Evolutionary conservation across 2,888 invertebrate species (phyloP), one percentile per base, ranked within the genome.

Genomic region (Acleris literana): DNA sequence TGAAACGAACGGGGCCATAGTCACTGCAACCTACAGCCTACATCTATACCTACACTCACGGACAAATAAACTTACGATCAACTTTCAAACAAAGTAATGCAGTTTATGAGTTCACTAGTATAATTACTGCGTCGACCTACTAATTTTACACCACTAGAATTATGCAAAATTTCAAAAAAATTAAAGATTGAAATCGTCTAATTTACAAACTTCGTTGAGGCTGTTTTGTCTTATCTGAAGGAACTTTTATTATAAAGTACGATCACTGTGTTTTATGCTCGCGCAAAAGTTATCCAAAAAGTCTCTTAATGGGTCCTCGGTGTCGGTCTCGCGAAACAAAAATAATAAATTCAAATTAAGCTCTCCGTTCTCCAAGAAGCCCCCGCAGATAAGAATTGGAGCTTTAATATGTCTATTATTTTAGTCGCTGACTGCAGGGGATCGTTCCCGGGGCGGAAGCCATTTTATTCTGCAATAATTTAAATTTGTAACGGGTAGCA

Each of bases 291-390:
- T 57, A 62, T 43, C 57, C 44, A 9, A 54, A 60, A 57, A 66
- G 62, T 66, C 39, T 62, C 57, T 52, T 54, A 64, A 64, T 66
- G 56, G 49, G 52, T 46, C 52, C 61, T 46, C 39, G 51, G 56
- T 57, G 61, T 57, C 52, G 22, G 55, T 44, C 22, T 52, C n/a
- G 25, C 39, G 22, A 48, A 66, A 61, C 33, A 52, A 33, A 56
- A 57, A 66, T 57, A 56, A 66, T 61, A 61, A 57, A 61, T 61
- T 66, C 56, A 56, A 61, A 66, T 61, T 56, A 56, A 57, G 65
- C 56, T 33, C 61, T 39, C 52, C 52, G 52, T 66, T 52, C 29
- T 43, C 56, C 60, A 44, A 2, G 61, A 56, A 57, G 56, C 29
- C 44, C 44, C 13, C 3, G 39, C 25, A 43, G 33, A 64, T 54